Percentiles rank a stretch among this genome's conserved stretches.
These are phyloP conservation scores for Ptyas mucosa DNA, from an alignment of 2,113 vertebrate genomes.

Conservation along the genomic window DNA sequence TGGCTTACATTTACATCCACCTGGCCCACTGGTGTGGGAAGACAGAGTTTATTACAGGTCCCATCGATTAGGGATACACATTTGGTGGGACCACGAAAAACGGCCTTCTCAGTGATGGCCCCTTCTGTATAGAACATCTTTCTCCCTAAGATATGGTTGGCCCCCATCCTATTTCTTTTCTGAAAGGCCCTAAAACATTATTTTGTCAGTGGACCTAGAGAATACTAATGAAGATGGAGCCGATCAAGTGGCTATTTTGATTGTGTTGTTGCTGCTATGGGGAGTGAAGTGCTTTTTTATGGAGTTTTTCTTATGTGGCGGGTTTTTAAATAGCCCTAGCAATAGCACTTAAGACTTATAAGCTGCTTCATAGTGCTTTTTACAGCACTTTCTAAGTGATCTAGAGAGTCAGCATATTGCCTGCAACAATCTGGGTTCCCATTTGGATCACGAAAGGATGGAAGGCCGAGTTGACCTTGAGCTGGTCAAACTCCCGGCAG, in stretches of 20 bases:
- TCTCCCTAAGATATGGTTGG: neutral
- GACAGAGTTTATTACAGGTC: neutral
- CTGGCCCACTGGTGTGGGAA: neutral
- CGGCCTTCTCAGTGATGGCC: neutral
- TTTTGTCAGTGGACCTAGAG: neutral
- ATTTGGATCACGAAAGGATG: neutral
- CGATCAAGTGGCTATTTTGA: neutral
- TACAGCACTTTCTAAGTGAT: neutral
- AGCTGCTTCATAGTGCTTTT: neutral
- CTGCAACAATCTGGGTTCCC: neutral
- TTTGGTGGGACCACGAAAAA: neutral
- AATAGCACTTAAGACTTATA: neutral
- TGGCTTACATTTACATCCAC: neutral
- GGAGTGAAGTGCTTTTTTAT: neutral
- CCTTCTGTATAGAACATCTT: neutral
- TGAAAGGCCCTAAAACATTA: neutral
- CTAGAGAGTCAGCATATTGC: neutral
- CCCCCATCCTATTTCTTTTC: neutral
- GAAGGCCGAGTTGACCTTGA: neutral
- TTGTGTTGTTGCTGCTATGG: neutral
- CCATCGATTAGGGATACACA: neutral
- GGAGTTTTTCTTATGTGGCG: neutral
- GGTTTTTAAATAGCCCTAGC: neutral
- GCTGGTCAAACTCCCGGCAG: neutral
- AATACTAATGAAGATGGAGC: neutral